phyloP scores from a whole-genome alignment of 2,888 invertebrate species.

The Parasteatoda lunata region DNA sequence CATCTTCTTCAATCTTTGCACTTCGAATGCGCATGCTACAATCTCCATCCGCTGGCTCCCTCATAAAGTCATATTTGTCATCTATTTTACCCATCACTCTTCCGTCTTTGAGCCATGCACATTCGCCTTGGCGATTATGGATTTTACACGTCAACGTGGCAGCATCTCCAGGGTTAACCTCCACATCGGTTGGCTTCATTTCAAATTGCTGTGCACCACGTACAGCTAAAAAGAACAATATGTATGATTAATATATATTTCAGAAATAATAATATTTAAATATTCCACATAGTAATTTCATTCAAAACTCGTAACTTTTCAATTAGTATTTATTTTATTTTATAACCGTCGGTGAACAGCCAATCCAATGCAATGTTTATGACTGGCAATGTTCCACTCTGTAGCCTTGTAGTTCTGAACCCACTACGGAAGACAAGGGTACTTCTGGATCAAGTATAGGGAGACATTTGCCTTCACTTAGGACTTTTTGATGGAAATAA shows the following conservation, averaged over 20 bases:
- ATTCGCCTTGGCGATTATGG: conserved; percentile 88
- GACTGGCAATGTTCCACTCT: too few relatives aligned
- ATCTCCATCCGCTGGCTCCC: conserved; percentile 76
- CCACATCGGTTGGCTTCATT: conserved; percentile 48
- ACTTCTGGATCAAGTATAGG: too few relatives aligned
- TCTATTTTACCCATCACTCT: conserved; percentile 75
- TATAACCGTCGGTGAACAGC: too few relatives aligned
- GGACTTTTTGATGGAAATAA: too few relatives aligned
- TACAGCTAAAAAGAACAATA: conserved; percentile 15
- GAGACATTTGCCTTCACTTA: too few relatives aligned
- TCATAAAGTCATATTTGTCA: conserved; percentile 68
- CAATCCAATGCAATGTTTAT: too few relatives aligned
- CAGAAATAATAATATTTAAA: neutral
- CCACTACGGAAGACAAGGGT: too few relatives aligned
- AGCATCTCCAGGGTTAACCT: conserved; percentile 65
- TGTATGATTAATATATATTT: neutral
- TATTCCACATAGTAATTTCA: too few relatives aligned
- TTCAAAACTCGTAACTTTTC: too few relatives aligned
- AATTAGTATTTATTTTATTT: neutral
- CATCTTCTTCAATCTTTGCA: conserved; percentile 88
- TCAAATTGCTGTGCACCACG: conserved; percentile 64
- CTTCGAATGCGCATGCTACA: conserved; percentile 90
- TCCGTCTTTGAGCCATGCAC: conserved; percentile 95
- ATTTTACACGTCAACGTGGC: conserved; percentile 83
- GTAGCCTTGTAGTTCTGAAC: too few relatives aligned